Base-by-base conservation (phyloP, 2,113 vertebrate species). In the Peromyscus leucopus region DNA sequence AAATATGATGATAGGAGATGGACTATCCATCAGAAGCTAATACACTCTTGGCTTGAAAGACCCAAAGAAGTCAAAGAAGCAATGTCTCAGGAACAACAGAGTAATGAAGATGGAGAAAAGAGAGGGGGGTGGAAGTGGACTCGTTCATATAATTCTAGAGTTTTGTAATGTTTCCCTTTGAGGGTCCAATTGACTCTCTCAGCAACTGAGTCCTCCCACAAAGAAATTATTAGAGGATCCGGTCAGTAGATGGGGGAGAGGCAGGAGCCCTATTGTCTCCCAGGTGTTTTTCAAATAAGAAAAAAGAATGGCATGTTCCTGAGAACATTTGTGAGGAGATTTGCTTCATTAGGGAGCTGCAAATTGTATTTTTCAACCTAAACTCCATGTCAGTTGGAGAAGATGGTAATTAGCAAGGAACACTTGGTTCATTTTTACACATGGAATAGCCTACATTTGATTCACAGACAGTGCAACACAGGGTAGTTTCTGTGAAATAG, bases 351-450 rank as follows among this genome's bases (percentile, higher is more conserved):
- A 69, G 16, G 72, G 59, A 94, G 71, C 42, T 92, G 63, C 42
- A 91, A 83, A 36, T 78, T 86, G 24, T 78, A n/a, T 72, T 95
- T 94, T 74, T 9, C 82, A 65, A 48, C 1, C 17, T 21, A 42
- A 67, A 28, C 13, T 95, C 46, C 57, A 65, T 24, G 39, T 46
- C 51, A 85, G 0, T 17, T 33, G 59, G 39, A 90, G 76, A 95
- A 93, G 88, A 33, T 74, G 28, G n/a, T 75, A 96, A 96, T 95
- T 91, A 96, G 4, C 51, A 92, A 83, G 82, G 10, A 28, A 42
- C 42, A 57, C n/a, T 8, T 55, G 48, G 59, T 92, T 75, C 76
- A 85, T 21, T 97, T 82, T 75, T 28, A 33, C 0, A 28, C 59
- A 92, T 75, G 67, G 96, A 89, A 94, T 67, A 95, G n/a, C 11